Evolutionary conservation across 2,797 vertebrate genomes (phyloP).

Genomic region (Denticeps clupeoides): DNA sequence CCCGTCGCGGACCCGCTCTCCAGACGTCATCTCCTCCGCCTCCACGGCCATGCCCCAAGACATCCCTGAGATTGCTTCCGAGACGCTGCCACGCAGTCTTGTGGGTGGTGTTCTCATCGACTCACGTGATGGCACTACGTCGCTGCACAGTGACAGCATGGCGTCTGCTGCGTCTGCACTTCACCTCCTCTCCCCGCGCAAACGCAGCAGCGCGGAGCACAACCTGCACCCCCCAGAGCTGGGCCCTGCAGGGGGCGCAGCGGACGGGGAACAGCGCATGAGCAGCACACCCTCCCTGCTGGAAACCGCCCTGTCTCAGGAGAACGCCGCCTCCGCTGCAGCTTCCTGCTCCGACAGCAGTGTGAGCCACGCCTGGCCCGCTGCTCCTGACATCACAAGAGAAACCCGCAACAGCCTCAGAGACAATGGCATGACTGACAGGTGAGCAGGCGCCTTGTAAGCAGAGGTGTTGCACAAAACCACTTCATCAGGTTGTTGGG

Average conservation of each 20-base stretch:
- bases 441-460: conserved; percentile 68
- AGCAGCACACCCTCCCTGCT: conserved; percentile 72
- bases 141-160: conserved; percentile 78
- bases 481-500: too few species aligned
- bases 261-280: conserved; percentile 64
- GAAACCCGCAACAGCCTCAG: conserved; percentile 86
- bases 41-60: conserved; percentile 93
- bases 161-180: conserved; percentile 84
- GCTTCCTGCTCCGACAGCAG: conserved; percentile 51
- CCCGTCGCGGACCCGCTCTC: conserved; percentile 84
- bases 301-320: conserved; percentile 79
- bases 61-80: conserved; percentile 91
- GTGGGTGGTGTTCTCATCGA: conserved; percentile 33
- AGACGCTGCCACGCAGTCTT: conserved; percentile 67
- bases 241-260: conserved; percentile 42
- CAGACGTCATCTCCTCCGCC: conserved; percentile 94
- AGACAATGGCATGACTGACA: conserved; percentile 81
- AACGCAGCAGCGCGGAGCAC: conserved; percentile 58
- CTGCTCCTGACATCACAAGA: conserved; percentile 92
- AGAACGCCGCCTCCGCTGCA: conserved; percentile 48
- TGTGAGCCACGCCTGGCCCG: conserved; percentile 77
- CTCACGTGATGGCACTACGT: conserved; percentile 43
- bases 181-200: conserved; percentile 78
- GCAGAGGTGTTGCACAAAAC: too few species aligned
- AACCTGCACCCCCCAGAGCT: conserved; percentile 71